phyloP scores from a whole-genome alignment of 2,113 vertebrate genomes.

The Calyptomena viridis region DNA sequence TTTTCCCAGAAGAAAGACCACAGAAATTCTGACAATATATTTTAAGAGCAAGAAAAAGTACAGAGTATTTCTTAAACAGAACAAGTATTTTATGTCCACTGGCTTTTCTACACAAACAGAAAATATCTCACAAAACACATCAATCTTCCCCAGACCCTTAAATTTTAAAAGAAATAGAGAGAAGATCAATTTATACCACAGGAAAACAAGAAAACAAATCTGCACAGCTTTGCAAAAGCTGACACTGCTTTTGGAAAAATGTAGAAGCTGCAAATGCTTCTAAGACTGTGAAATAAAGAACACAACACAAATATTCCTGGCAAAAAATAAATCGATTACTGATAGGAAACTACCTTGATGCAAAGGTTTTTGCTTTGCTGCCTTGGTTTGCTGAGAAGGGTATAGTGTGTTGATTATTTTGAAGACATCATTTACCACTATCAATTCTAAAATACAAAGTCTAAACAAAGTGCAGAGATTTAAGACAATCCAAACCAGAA shows the following conservation, averaged over 20 bases:
- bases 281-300: not conserved
- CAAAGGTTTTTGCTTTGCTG: not conserved
- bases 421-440: not conserved
- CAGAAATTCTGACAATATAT: not conserved
- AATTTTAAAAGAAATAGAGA: not conserved
- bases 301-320: not conserved
- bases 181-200: not conserved
- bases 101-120: not conserved
- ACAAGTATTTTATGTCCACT: not conserved
- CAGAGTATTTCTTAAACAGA: not conserved
- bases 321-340: not conserved
- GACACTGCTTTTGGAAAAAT: not conserved
- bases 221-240: not conserved
- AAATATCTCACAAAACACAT: not conserved
- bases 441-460: not conserved
- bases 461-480: not conserved
- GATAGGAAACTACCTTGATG: not conserved
- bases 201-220: not conserved
- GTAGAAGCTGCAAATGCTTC: not conserved
- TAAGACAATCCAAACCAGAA: not conserved
- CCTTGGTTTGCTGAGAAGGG: not conserved
- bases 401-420: not conserved
- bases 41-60: not conserved
- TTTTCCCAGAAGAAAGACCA: not conserved
- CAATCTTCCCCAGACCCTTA: not conserved